Conservation (phyloP, 2,113 vertebrate genomes). For the Sylvia atricapilla region DNA sequence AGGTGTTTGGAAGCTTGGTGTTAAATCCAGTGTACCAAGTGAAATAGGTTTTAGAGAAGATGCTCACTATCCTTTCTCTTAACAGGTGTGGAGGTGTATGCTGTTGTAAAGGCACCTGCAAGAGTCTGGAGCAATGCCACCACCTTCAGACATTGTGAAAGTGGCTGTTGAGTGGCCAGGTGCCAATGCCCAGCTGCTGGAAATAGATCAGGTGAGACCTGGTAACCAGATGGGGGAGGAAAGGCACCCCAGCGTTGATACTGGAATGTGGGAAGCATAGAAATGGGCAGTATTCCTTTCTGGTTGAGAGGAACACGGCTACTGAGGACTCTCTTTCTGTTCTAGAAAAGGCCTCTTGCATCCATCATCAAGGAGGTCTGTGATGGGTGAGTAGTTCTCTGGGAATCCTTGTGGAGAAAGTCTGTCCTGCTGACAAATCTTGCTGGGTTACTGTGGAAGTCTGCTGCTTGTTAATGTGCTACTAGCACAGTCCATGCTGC, state of each 20-base stretch:
- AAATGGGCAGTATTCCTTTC: not conserved
- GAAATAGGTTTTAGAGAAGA: not conserved
- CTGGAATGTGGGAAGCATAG: not conserved
- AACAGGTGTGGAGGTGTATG: slow-evolving; percentile 7
- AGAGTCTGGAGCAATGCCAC: slow-evolving; percentile 80
- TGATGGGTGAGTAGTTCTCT: slow-evolving; percentile 86
- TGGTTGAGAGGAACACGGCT: not conserved
- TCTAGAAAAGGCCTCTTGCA: slow-evolving; percentile 92
- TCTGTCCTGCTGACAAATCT: not conserved
- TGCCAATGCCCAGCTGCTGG: slow-evolving; percentile 95
- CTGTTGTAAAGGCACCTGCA: not conserved
- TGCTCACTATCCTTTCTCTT: not conserved
- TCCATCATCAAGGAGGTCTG: slow-evolving; percentile 97
- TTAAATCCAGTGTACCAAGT: not conserved
- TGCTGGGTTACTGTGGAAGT: not conserved
- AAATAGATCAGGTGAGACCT: slow-evolving; percentile 92
- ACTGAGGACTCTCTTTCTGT: slow-evolving; percentile 37
- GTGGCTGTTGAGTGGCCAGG: slow-evolving; percentile 98
- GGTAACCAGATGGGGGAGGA: not conserved
- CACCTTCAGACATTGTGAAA: slow-evolving; percentile 94
- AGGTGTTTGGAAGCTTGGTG: not conserved
- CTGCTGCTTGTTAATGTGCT: not conserved
- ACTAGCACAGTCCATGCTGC: not conserved
- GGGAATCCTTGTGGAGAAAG: not conserved
- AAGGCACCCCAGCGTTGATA: not conserved